Evolutionary conservation across 2,113 vertebrate species (phyloP).

Genomic region (Tenrec ecaudatus): DNA sequence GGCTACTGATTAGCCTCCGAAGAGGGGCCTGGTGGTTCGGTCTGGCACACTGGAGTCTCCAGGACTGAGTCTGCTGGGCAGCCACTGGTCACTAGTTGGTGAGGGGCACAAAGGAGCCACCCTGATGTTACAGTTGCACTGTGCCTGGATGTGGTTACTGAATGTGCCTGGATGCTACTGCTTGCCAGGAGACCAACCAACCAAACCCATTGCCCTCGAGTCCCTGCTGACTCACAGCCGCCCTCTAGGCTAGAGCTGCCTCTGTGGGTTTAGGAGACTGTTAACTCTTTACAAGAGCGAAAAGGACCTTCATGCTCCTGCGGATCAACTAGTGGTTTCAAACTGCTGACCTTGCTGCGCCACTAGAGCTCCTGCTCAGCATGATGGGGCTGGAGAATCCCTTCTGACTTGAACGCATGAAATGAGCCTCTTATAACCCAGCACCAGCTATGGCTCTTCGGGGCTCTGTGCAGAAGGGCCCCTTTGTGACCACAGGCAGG

Average conservation of each 20-base stretch:
- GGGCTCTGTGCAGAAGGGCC: not conserved
- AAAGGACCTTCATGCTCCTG: too few relatives aligned
- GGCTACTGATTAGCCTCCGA: not conserved
- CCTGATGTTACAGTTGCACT: not conserved
- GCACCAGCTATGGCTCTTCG: not conserved
- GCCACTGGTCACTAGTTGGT: not conserved
- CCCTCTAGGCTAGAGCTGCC: too few relatives aligned
- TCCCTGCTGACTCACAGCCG: too few relatives aligned
- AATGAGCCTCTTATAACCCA: not conserved
- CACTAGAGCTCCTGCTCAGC: not conserved
- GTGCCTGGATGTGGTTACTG: not conserved
- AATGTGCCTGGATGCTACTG: too few relatives aligned
- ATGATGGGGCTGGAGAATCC: not conserved
- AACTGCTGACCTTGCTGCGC: too few relatives aligned
- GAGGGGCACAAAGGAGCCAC: not conserved
- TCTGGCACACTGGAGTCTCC: not conserved
- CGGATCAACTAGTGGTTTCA: too few relatives aligned
- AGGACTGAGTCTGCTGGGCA: too few relatives aligned
- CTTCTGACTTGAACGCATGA: not conserved
- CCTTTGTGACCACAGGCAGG: not conserved
- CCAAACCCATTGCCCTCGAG: too few relatives aligned
- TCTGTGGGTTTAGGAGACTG: too few relatives aligned
- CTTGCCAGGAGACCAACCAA: not conserved
- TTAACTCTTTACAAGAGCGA: too few relatives aligned
- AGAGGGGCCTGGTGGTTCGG: not conserved